Conservation (phyloP, 2,888 invertebrate species). For the Lysandra coridon region DNA sequence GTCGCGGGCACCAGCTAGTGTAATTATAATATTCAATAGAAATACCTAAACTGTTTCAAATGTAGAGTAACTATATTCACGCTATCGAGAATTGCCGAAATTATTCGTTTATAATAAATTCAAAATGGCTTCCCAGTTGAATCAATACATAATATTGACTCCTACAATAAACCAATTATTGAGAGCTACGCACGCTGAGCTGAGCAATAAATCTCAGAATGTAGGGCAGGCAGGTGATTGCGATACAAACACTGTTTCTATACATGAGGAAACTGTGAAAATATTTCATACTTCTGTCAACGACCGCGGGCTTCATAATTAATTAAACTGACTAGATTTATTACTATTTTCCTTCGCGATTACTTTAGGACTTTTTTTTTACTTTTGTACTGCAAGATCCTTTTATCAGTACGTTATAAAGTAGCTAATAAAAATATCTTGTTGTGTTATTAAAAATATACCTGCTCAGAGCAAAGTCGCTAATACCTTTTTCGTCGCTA, state of each 20-base stretch:
- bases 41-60: not conserved
- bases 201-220: constrained; percentile 32
- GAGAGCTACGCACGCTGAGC: constrained; percentile 29
- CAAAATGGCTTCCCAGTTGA: not conserved
- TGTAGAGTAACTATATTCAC: not conserved
- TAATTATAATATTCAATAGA: not conserved
- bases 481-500: not conserved
- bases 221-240: constrained; percentile 39
- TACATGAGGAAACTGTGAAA: constrained; percentile 27
- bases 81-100: not conserved
- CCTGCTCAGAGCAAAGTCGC: not conserved
- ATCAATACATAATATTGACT: constrained; percentile 25
- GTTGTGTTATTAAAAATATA: not conserved
- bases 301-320: not conserved
- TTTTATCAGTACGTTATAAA: too few species aligned
- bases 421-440: too few species aligned
- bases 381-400: too few species aligned
- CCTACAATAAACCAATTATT: constrained; percentile 30
- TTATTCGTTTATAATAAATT: not conserved
- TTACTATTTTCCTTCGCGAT: not conserved
- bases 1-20: too few species aligned
- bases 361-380: not conserved
- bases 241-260: constrained; percentile 25
- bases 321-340: not conserved
- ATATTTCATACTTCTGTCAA: constrained; percentile 23